Conservation (phyloP, 2,113 vertebrate species). For the Mustelus asterias region DNA sequence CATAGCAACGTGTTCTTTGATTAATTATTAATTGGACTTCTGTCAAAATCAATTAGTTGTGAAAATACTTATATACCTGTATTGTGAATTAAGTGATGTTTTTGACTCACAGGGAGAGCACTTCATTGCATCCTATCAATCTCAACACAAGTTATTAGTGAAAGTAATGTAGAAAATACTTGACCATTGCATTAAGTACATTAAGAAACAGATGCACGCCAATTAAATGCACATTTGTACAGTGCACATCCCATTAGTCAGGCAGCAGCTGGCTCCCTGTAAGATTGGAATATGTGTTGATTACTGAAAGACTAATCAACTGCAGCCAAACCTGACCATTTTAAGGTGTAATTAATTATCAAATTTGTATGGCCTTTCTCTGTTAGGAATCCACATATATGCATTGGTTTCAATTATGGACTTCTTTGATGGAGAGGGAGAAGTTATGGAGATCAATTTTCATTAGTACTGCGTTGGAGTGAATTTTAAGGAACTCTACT, state of each 20-base stretch:
- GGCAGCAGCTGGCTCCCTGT: neutral
- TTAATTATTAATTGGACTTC: neutral
- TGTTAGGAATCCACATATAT: neutral
- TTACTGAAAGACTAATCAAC: neutral
- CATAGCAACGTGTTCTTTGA: neutral
- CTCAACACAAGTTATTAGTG: neutral
- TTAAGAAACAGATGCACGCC: slow-evolving; percentile 21
- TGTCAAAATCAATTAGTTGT: slow-evolving; percentile 30
- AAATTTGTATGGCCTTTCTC: neutral
- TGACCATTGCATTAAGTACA: slow-evolving; percentile 16
- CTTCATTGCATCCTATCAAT: neutral
- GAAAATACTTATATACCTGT: neutral
- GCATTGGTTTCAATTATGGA: neutral
- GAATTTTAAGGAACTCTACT: neutral
- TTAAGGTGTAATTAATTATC: neutral
- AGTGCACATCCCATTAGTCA: slow-evolving; percentile 15
- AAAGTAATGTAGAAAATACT: neutral
- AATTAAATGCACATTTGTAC: neutral
- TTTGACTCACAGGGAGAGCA: neutral
- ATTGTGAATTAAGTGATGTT: neutral
- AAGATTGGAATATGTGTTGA: neutral
- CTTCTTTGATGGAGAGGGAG: neutral
- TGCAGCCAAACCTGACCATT: neutral
- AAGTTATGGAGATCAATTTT: neutral
- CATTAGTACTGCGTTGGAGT: neutral